Conservation (phyloP, 2,888 invertebrate genomes). For the Stictocephala bisonia region DNA sequence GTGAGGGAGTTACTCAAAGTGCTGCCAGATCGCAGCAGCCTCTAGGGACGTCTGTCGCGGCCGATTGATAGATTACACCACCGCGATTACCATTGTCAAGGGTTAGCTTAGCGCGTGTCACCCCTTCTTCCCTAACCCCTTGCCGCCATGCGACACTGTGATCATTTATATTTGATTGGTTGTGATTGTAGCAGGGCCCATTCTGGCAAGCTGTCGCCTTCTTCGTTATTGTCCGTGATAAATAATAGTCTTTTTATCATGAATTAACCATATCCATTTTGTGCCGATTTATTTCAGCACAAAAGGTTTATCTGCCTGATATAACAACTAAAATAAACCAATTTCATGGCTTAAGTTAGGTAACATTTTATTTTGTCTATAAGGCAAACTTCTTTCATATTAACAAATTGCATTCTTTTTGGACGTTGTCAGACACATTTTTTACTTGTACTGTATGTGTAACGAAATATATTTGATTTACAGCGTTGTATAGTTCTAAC, state of each 20-base stretch:
- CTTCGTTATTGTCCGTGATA: conserved; percentile 16
- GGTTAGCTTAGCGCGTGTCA: conserved; percentile 28
- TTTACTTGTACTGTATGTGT: no score
- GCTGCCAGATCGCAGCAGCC: conserved; percentile 21
- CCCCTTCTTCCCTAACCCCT: conserved; percentile 31
- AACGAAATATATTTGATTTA: no score
- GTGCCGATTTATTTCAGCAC: no score
- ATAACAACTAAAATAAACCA: no score
- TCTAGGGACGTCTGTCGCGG: conserved; percentile 46
- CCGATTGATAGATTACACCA: conserved; percentile 42
- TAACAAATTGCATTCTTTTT: no score
- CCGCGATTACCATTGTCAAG: conserved; percentile 23
- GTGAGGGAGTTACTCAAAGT: not conserved
- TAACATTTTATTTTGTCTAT: no score
- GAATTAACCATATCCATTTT: conserved; percentile 26
- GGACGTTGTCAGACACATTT: no score
- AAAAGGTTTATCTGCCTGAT: no score
- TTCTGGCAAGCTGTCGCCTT: conserved; percentile 19
- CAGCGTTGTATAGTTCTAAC: no score
- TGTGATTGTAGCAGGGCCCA: conserved; percentile 25
- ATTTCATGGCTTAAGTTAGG: no score
- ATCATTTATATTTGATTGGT: conserved; percentile 38
- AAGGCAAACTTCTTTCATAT: no score
- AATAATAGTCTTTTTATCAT: conserved; percentile 29
- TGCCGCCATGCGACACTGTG: conserved; percentile 22